Evolutionary conservation across 2,113 vertebrate species (phyloP).

Genomic region (Microtus pennsylvanicus): DNA sequence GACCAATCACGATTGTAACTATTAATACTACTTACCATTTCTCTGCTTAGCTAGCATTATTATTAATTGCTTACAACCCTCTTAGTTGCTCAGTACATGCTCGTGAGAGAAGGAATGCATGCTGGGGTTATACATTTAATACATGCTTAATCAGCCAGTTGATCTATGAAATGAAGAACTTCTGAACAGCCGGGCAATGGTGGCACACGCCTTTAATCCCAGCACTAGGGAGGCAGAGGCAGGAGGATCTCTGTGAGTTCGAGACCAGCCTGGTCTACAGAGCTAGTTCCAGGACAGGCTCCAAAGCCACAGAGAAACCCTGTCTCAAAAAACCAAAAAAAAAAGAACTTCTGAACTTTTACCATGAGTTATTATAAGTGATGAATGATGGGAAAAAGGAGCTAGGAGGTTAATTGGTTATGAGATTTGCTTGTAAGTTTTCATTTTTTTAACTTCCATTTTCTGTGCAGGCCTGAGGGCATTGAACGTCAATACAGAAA

Average conservation of each 20-base stretch:
- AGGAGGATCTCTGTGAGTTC: no score
- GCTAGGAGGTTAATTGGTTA: neutral
- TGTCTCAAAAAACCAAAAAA: no score
- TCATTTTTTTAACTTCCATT: constrained; percentile 38
- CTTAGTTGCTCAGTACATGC: neutral
- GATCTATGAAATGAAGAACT: constrained; percentile 28
- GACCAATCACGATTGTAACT: neutral
- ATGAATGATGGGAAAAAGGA: constrained; percentile 15
- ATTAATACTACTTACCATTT: neutral
- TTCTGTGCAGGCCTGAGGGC: constrained; percentile 90
- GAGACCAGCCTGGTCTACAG: no score
- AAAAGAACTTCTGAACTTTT: neutral
- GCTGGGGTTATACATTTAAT: constrained; percentile 36
- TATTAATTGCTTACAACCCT: neutral
- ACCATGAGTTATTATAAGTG: neutral
- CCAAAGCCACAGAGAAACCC: no score
- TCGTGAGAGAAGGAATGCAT: neutral
- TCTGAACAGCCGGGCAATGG: neutral
- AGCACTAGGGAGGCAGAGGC: no score
- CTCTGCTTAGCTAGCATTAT: neutral
- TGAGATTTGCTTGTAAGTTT: neutral
- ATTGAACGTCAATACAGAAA: constrained; percentile 97
- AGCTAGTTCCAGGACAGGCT: no score
- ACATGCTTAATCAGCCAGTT: neutral
- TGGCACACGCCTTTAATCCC: no score